Base-by-base conservation (phyloP, 1,140 invertebrate species). In the Eubasilissa regina region DNA sequence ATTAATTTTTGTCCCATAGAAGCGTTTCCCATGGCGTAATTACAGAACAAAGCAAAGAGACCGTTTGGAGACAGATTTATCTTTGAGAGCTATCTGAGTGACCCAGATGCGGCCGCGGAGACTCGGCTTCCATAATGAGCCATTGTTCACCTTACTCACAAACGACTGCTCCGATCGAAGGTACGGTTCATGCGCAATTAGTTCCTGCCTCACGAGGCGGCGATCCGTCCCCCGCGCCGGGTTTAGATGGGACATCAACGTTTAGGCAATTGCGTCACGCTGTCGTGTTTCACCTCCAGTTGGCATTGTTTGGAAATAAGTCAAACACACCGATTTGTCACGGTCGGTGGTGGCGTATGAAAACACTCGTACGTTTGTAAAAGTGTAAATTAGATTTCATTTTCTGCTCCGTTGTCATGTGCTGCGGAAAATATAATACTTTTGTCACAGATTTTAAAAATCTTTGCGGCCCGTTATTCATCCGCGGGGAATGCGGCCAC, bases 31-130 rank as follows among this genome's bases (percentile, higher is more conserved):
- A 45, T 74, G 70, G 51, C 43, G 53, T 25, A 55, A 74, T 74
- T 74, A 74, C 21, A 15, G 70, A 74, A 74, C 70, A 74, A 74
- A 74, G 70, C 70, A 55, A 74, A 74, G 17, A 55, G 51, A 25
- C 70, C 70, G 51, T 74, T 56, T 56, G 70, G 51, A 74, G 51
- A 43, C 25, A 15, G 70, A 74, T 56, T 43, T 44, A 51, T 70
- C 66, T 70, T 21, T n/a, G 45, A 44, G 15, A 10, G n/a, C 48
- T 74, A 74, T 55, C 70, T 44, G 8, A n/a, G 12, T 74, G 51
- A 74, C 70, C 70, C 53, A 74, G 70, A 56, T 74, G n/a, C 66
- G 66, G 43, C 45, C 10, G 48, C 48, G 56, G 56, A 60, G 15
- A 60, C 19, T 7, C n/a, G n/a, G 13, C 35, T 53, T 6, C 48